Evolutionary conservation across 1,140 invertebrate species (phyloP), one percentile per base, ranked within the genome.

Genomic region (Temnothorax longispinosus): DNA sequence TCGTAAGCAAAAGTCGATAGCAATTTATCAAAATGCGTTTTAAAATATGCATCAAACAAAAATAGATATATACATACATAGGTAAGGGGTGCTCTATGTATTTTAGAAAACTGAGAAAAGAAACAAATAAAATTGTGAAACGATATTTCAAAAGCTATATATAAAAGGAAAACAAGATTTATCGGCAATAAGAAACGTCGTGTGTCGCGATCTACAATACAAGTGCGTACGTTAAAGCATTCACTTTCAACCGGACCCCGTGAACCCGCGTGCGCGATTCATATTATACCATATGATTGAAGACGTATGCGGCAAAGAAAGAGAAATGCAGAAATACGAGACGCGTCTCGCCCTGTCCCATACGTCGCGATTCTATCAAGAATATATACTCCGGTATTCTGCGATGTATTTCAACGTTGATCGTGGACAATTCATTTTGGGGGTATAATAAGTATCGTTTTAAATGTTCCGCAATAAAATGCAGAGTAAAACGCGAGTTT

Each of bases 261-360:
- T 78, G 75, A 78, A 64, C 41, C 18, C 7, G 18, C 58, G 5
- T 35, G 18, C 7, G 15, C 64, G 50, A 81, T 56, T 35, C 10
- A 44, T 15, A 38, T 81, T 81, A 67, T 27, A 67, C 5, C 58
- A 81, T 38, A 81, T 38, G 50, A 69, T 69, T 35, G 21, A 52
- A 69, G 8, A 15, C 35, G 27, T 56, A 52, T 38, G 47, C 21
- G n/a, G 11, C 8, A 54, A 54, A 44, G 2, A 38, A 47, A 38
- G 62, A 80, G n/a, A 81, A 81, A 56, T 41, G 32, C 3, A 52
- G 47, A 56, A 32, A 21, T 47, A 54, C 2, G 35, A 54, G 35
- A 81, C 3, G 5, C 15, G 47, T 13, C n/a, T 77, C 15, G 15
- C 10, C 15, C 15, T 62, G 15, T 77, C 21, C 13, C 5, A 47